Conservation (phyloP, 2,888 invertebrate species). For the Anarsia innoxiella region DNA sequence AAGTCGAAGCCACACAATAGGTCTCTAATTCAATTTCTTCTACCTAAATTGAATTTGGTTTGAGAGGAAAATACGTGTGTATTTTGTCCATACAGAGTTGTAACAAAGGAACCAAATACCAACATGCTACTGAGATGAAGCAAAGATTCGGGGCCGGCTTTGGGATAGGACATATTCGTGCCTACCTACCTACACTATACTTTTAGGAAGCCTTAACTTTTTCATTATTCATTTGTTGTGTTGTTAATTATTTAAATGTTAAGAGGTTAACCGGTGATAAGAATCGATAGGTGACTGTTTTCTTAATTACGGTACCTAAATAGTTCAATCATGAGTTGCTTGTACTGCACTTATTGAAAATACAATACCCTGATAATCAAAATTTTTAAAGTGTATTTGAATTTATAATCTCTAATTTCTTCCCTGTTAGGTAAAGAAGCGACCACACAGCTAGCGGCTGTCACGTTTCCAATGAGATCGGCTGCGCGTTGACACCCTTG, state of each 20-base stretch:
- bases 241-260: too few relatives aligned
- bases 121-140: slow-evolving; percentile 7
- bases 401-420: not conserved
- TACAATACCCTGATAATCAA: too few relatives aligned
- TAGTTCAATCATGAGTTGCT: too few relatives aligned
- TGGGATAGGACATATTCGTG: too few relatives aligned
- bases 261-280: too few relatives aligned
- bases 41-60: slow-evolving; percentile 56
- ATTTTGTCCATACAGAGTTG: slow-evolving; percentile 19
- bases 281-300: too few relatives aligned
- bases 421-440: slow-evolving; percentile 10
- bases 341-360: too few relatives aligned
- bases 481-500: slow-evolving; percentile 71
- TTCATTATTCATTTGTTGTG: too few relatives aligned
- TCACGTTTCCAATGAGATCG: slow-evolving; percentile 71
- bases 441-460: slow-evolving; percentile 60
- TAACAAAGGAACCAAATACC: slow-evolving; percentile 15
- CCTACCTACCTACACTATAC: too few relatives aligned
- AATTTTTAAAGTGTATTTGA: not conserved
- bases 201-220: too few relatives aligned
- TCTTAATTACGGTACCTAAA: too few relatives aligned
- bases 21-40: slow-evolving; percentile 31
- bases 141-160: not conserved
- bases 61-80: slow-evolving; percentile 31
- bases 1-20: too few relatives aligned